Conservation (phyloP, 2,113 vertebrate genomes). For the Ranitomeya imitator region DNA sequence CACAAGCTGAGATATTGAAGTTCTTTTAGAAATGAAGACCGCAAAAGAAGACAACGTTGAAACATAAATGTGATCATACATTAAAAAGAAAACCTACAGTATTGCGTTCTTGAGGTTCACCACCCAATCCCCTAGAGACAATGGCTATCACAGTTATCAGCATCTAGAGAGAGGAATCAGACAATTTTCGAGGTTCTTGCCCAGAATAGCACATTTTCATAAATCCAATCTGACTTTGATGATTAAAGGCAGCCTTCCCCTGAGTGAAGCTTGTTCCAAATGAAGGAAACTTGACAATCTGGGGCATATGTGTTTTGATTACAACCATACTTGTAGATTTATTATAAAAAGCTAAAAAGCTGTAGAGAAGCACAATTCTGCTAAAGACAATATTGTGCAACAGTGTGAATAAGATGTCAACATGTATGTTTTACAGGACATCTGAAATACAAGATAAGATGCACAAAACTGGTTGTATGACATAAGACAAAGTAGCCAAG, state of each 20-base stretch:
- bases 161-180: slow-evolving; percentile 19
- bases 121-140: slow-evolving; percentile 4
- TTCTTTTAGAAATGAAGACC: background rate
- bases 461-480: slow-evolving; percentile 4
- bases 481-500: background rate
- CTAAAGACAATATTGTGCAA: background rate
- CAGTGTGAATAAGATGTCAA: slow-evolving; percentile 27
- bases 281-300: slow-evolving; percentile 44
- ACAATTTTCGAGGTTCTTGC: slow-evolving; percentile 38
- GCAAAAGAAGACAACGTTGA: background rate
- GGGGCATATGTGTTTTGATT: slow-evolving; percentile 57
- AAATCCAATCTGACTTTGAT: slow-evolving; percentile 44
- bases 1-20: background rate
- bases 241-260: slow-evolving; percentile 37
- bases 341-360: background rate
- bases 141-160: slow-evolving; percentile 8
- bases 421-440: slow-evolving; percentile 15
- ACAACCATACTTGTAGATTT: slow-evolving; percentile 25
- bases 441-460: background rate
- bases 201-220: slow-evolving; percentile 48
- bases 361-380: slow-evolving; percentile 16
- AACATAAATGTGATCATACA: slow-evolving; percentile 19
- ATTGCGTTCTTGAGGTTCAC: background rate
- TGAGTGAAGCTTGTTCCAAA: slow-evolving; percentile 45
- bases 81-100: background rate